Conservation (phyloP, 2,888 invertebrate species). For the Epinotia demarniana region DNA sequence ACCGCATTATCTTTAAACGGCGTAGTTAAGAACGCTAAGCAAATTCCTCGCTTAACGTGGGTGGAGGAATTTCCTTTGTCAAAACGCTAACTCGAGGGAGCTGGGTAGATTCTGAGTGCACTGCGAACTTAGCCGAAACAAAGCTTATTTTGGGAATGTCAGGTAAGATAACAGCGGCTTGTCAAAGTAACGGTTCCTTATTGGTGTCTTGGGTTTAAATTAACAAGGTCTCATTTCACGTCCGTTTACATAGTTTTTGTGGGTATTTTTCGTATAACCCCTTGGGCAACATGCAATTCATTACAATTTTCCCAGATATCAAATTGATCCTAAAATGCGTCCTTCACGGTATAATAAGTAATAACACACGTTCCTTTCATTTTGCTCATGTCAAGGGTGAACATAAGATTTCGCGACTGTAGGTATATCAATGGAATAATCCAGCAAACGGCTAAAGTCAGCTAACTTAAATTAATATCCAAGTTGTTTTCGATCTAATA, state of each 20-base stretch:
- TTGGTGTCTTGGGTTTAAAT: not conserved
- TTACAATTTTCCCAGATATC: slow-evolving; percentile 6
- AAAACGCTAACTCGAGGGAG: slow-evolving; percentile 44
- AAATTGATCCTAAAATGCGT: slow-evolving; percentile 5
- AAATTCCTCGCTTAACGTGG: slow-evolving; percentile 51
- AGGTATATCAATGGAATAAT: slow-evolving; percentile 19
- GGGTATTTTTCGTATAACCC: no score
- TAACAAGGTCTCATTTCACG: not conserved
- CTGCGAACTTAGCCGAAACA: slow-evolving; percentile 1
- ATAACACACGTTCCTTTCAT: slow-evolving; percentile 29
- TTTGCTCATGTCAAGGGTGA: slow-evolving; percentile 40
- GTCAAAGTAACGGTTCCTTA: slow-evolving; percentile 18
- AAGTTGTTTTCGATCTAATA: not conserved
- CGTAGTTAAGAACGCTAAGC: slow-evolving; percentile 47
- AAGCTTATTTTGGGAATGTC: slow-evolving; percentile 17
- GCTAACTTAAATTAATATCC: not conserved
- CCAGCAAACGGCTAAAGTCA: not conserved
- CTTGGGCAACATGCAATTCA: not conserved
- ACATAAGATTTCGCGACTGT: slow-evolving; percentile 22
- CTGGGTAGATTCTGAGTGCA: slow-evolving; percentile 18
- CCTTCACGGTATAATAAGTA: slow-evolving; percentile 24
- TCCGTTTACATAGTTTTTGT: no score
- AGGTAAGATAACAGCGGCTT: slow-evolving; percentile 18
- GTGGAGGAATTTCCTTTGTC: slow-evolving; percentile 55
- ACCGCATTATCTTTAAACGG: slow-evolving; percentile 42